Conservation (phyloP, 2,888 invertebrate species). For the Ditula angustiorana region DNA sequence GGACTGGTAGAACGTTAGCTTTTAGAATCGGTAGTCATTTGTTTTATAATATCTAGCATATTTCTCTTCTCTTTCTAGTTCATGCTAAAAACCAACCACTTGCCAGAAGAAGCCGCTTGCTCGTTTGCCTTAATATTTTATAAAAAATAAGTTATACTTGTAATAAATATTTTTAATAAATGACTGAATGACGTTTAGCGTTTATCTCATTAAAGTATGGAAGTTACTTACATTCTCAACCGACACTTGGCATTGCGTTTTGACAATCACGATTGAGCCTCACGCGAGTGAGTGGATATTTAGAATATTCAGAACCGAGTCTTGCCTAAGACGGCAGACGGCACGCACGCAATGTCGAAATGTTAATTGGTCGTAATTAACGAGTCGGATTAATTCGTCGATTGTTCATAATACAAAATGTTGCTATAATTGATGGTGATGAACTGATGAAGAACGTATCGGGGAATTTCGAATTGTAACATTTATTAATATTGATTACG, state of each 20-base stretch:
- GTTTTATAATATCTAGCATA: neutral
- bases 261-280: conserved; percentile 25
- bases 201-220: conserved; percentile 13
- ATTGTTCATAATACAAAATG: conserved; percentile 27
- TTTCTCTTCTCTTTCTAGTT: neutral
- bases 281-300: conserved; percentile 27
- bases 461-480: too few relatives aligned
- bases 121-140: too few relatives aligned
- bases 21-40: neutral
- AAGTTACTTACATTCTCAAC: conserved; percentile 14
- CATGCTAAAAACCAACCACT: too few relatives aligned
- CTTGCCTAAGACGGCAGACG: conserved; percentile 10
- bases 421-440: conserved; percentile 22
- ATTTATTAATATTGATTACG: too few relatives aligned
- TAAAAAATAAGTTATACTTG: neutral
- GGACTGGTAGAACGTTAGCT: neutral
- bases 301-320: conserved; percentile 10
- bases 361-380: conserved; percentile 31
- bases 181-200: neutral
- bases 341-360: conserved; percentile 35
- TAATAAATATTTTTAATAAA: neutral
- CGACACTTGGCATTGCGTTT: conserved; percentile 33
- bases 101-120: too few relatives aligned
- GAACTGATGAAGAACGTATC: too few relatives aligned
- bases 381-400: conserved; percentile 29